phyloP scores from a whole-genome alignment of 2,888 invertebrate species.

The Harmothoe impar region DNA sequence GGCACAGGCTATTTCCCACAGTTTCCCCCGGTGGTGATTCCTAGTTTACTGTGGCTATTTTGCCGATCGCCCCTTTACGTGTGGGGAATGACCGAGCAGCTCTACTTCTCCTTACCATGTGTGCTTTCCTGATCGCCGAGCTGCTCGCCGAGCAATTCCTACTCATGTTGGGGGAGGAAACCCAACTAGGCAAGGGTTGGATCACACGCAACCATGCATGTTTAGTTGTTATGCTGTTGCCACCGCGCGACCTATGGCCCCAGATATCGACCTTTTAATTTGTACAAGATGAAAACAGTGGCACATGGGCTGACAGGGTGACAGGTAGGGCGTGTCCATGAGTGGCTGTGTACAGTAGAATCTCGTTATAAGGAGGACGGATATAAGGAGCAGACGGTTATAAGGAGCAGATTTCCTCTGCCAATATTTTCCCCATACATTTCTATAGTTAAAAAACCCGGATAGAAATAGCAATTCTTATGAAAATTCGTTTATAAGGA shows the following conservation, averaged over 20 bases:
- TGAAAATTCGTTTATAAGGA: too few species aligned
- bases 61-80: not conserved
- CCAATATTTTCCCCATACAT: too few species aligned
- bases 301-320: not conserved
- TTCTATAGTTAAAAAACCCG: too few species aligned
- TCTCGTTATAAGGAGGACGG: too few species aligned
- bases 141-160: not conserved
- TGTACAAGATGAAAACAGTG: slow-evolving; percentile 1
- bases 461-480: too few species aligned
- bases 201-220: slow-evolving; percentile 31
- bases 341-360: too few species aligned
- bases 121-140: not conserved
- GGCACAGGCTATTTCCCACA: not conserved
- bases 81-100: slow-evolving; percentile 5
- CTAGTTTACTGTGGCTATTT: not conserved
- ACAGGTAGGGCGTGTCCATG: not conserved
- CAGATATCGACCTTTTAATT: not conserved
- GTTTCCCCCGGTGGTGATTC: slow-evolving; percentile 20
- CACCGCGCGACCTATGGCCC: not conserved
- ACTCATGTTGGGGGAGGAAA: not conserved
- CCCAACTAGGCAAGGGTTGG: not conserved
- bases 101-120: not conserved
- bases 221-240: not conserved
- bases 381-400: too few species aligned
- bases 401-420: too few species aligned